These are phyloP conservation scores for Chorisops tibialis DNA, from an alignment of 2,888 invertebrate genomes.

Conservation along the genomic window DNA sequence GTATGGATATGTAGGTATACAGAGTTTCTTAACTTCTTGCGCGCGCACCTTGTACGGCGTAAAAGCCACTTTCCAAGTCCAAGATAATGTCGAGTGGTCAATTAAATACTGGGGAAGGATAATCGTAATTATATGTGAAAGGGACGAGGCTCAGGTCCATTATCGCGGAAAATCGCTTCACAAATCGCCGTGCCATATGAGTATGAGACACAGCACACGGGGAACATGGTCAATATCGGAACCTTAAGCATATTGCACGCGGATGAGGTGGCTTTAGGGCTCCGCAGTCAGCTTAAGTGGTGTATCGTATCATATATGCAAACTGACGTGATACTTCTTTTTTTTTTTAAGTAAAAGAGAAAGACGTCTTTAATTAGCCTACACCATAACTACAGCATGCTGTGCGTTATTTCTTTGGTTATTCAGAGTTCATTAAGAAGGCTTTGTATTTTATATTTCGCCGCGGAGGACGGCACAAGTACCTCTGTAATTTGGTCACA, in stretches of 20 bases:
- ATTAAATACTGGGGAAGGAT: background rate
- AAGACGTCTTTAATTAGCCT: conserved; percentile 8
- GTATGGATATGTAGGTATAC: too few species aligned
- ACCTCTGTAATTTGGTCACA: too few species aligned
- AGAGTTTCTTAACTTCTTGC: background rate
- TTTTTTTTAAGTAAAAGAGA: background rate
- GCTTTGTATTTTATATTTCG: too few species aligned
- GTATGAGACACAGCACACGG: background rate
- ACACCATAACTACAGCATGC: too few species aligned
- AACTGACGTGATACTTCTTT: conserved; percentile 2
- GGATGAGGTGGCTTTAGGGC: background rate
- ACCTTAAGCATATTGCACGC: conserved; percentile 1
- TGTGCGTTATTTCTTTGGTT: too few species aligned
- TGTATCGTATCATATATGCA: background rate
- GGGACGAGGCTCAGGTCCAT: background rate
- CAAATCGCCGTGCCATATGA: conserved; percentile 21
- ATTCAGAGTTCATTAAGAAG: too few species aligned
- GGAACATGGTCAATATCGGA: background rate
- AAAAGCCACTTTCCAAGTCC: background rate
- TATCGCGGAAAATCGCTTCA: conserved; percentile 17
- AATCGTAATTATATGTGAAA: background rate
- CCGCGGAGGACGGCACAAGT: too few species aligned
- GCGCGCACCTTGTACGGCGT: conserved; percentile 5
- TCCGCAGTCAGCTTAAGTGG: background rate
- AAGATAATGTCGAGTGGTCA: background rate